Base-by-base conservation (phyloP, 2,113 vertebrate species). In the Polypterus senegalus region DNA sequence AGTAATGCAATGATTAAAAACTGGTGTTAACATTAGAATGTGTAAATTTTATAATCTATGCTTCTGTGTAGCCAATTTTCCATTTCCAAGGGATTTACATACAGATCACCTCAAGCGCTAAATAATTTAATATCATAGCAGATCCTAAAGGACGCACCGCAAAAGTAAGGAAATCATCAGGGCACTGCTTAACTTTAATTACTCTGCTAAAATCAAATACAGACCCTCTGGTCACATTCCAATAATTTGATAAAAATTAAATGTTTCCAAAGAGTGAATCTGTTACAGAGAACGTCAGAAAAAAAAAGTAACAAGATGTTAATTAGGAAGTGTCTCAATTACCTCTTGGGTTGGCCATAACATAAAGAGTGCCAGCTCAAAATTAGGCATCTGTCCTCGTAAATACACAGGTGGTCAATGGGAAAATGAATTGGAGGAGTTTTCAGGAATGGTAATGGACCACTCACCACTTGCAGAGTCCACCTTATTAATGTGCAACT, bases 131-230 rank as follows among this genome's bases (percentile, higher is more conserved):
- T 90, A 79, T 87, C 85, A 85, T 81, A 81, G 79, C 77, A 83
- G 78, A 81, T 91, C 88, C 85, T 83, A 76, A 81, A 83, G 86
- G 91, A 91, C 82, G 88, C 69, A 70, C 74, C 71, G 79, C 76
- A 79, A 81, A 65, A 70, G 77, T 66, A 55, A 63, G 79, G 85
- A 87, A 92, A 91, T 86, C 86, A 86, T 77, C 78, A 86, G 80
- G 85, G 88, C 84, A 82, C 78, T 85, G 83, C 90, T 93, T 91
- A 89, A 89, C 89, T 92, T 93, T 92, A 93, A 97, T 94, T 93
- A 93, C 91, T 89, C 88, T 88, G 91, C 89, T 82, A 90, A 81
- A 91, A 88, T 88, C 79, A 84, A 84, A 87, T 82, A 86, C 81
- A 85, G 82, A 80, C 83, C 91, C 89, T 60, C 77, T 81, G 88